phyloP scores from a whole-genome alignment of 2,797 vertebrate genomes.

The Acanthurus lineatus region DNA sequence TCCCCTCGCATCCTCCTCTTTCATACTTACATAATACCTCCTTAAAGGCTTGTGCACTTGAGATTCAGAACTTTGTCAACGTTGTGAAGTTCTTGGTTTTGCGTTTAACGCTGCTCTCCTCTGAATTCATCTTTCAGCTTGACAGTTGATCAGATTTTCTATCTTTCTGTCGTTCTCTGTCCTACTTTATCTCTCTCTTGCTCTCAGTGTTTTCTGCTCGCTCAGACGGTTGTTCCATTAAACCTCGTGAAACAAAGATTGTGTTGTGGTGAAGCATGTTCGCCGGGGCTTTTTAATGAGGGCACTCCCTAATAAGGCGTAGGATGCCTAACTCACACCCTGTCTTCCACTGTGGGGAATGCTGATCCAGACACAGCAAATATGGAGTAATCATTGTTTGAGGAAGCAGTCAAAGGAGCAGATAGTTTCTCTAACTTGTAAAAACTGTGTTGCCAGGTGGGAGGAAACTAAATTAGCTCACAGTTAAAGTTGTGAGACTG shows the following conservation, averaged over 20 bases:
- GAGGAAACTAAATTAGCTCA: constrained; percentile 32
- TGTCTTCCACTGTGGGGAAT: constrained; percentile 5
- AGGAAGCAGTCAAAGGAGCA: constrained; percentile 14
- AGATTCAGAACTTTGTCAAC: constrained; percentile 16
- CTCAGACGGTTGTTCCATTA: constrained; percentile 5
- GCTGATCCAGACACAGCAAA: constrained; percentile 30
- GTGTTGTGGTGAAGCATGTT: not conserved
- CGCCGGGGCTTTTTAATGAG: constrained; percentile 24
- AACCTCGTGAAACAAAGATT: constrained; percentile 3
- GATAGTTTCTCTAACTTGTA: constrained; percentile 14
- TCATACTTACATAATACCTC: constrained; percentile 25
- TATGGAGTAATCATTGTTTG: constrained; percentile 39
- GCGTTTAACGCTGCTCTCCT: constrained; percentile 7
- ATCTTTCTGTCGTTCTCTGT: not conserved
- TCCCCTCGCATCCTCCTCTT: constrained; percentile 20
- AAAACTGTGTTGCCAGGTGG: constrained; percentile 18
- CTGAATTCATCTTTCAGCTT: constrained; percentile 24
- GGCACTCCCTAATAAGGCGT: constrained; percentile 12
- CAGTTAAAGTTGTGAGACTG: constrained; percentile 31
- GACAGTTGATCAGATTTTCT: constrained; percentile 27
- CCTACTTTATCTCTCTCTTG: constrained; percentile 5
- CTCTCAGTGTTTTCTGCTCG: not conserved
- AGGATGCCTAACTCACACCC: not conserved
- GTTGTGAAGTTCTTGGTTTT: constrained; percentile 25
- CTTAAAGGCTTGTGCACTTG: constrained; percentile 14